Percentiles rank a stretch among this genome's conserved stretches.
These are phyloP conservation scores for Caenorhabditis zanzibari DNA, from an alignment of 2,888 invertebrate species.

Conservation along the genomic window DNA sequence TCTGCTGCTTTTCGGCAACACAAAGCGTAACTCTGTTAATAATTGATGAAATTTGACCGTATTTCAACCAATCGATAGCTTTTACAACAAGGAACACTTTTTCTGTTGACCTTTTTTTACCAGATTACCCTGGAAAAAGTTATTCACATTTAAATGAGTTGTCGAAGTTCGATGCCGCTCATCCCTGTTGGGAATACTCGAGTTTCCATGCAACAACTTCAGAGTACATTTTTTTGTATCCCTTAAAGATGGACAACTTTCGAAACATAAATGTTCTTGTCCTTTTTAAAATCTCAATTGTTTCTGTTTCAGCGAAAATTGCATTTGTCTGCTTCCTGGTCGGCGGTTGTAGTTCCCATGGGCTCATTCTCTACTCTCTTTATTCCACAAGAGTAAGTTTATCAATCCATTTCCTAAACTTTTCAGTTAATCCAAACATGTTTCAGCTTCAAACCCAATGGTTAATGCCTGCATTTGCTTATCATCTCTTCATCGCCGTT, in stretches of 20 bases:
- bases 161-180: too few relatives aligned
- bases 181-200: too few relatives aligned
- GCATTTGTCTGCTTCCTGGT: conserved; percentile 63
- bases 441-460: conserved; percentile 61
- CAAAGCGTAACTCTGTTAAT: too few relatives aligned
- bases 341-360: conserved; percentile 59
- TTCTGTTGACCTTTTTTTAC: too few relatives aligned
- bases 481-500: conserved; percentile 64
- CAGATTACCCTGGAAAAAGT: too few relatives aligned
- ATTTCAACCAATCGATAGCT: too few relatives aligned
- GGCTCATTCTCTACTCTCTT: conserved; percentile 59
- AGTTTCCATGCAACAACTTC: too few relatives aligned
- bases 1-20: too few relatives aligned
- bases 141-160: too few relatives aligned
- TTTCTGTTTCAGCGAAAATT: conserved; percentile 48
- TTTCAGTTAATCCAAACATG: not conserved
- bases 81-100: too few relatives aligned
- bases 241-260: not conserved
- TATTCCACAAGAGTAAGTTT: conserved; percentile 54
- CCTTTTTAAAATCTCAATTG: not conserved
- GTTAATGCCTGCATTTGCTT: conserved; percentile 62
- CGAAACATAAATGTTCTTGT: not conserved
- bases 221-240: too few relatives aligned
- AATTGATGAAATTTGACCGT: too few relatives aligned
- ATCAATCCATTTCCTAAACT: not conserved